Evolutionary conservation across 2,113 vertebrate genomes (phyloP).

Genomic region (Calidris pugnax): DNA sequence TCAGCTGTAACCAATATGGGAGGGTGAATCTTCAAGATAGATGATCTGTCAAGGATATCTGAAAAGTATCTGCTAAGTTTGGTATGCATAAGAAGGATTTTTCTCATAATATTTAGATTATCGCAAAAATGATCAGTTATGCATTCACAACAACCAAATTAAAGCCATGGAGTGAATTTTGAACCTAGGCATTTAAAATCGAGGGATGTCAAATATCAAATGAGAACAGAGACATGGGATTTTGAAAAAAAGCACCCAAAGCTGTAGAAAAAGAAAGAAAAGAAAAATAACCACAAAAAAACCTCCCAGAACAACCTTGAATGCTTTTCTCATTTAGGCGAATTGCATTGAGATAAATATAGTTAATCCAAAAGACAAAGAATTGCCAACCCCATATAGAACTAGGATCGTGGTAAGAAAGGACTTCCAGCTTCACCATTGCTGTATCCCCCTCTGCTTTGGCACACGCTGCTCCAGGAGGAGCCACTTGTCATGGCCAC

Average conservation of each 20-base stretch:
- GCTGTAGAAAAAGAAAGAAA: not conserved
- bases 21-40: not conserved
- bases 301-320: not conserved
- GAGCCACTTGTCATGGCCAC: not conserved
- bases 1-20: not conserved
- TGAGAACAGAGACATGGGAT: not conserved
- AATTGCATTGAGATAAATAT: not conserved
- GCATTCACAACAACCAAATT: not conserved
- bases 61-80: not conserved
- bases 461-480: accelerated
- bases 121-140: not conserved
- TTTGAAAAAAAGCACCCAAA: not conserved
- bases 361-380: not conserved
- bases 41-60: not conserved
- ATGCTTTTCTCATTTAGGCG: not conserved
- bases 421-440: not conserved
- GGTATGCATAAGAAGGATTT: not conserved
- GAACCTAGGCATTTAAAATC: not conserved
- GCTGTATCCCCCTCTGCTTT: not conserved
- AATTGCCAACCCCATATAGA: not conserved
- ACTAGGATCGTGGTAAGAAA: not conserved
- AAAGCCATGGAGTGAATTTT: not conserved
- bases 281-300: too few relatives aligned
- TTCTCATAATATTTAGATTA: not conserved
- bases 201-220: not conserved